Evolutionary conservation across 1,140 invertebrate species (phyloP).

Genomic region (Rhagoletis pomonella): DNA sequence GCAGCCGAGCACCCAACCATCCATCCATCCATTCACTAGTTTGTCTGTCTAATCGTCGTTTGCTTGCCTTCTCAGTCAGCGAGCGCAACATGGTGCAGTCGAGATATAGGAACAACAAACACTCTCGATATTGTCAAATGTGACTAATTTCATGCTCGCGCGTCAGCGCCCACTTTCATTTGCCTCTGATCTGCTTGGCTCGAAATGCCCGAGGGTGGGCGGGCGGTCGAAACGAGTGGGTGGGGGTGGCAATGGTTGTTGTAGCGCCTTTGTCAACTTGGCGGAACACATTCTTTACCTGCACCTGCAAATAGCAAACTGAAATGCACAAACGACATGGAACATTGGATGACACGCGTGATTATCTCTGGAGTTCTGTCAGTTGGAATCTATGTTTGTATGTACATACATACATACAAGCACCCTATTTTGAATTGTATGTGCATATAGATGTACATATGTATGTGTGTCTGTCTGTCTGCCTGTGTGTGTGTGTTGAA

Average conservation of each 20-base stretch:
- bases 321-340: not conserved
- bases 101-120: not conserved
- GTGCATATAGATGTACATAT: not conserved
- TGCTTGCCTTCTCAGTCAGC: conserved; percentile 9
- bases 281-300: conserved; percentile 69
- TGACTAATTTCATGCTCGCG: conserved; percentile 54
- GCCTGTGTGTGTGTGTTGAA: not conserved
- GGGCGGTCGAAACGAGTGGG: not conserved
- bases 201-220: conserved; percentile 50
- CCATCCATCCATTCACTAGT: not conserved
- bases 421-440: not conserved
- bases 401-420: not conserved
- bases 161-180: conserved; percentile 34
- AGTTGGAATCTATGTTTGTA: conserved; percentile 15
- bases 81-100: conserved; percentile 11
- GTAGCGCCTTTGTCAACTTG: conserved; percentile 66
- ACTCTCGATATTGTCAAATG: conserved; percentile 52
- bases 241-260: conserved; percentile 15
- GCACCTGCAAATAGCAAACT: conserved; percentile 66
- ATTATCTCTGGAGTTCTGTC: conserved; percentile 30
- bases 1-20: not conserved
- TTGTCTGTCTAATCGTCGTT: not conserved
- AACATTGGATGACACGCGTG: conserved; percentile 43
- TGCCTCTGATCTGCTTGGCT: conserved; percentile 58
- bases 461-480: not conserved